Conservation (phyloP, 2,888 invertebrate genomes). For the Lysandra coridon region DNA sequence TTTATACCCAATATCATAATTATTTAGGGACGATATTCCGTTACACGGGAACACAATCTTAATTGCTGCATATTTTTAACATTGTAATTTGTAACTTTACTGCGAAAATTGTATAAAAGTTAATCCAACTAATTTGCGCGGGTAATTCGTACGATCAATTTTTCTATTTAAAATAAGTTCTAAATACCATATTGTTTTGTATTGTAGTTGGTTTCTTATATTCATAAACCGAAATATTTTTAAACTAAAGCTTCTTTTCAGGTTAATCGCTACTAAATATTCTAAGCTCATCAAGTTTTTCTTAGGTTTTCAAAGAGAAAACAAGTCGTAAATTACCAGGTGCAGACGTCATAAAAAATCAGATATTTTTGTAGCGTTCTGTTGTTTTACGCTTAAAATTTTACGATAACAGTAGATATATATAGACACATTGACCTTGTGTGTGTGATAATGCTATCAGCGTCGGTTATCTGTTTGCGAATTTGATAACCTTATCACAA, state of each 20-base stretch:
- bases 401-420: background rate
- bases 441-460: constrained; percentile 12
- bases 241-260: background rate
- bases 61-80: constrained; percentile 10
- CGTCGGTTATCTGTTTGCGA: background rate
- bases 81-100: background rate
- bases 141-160: background rate
- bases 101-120: constrained; percentile 16
- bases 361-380: background rate
- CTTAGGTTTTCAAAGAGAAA: background rate
- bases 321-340: background rate
- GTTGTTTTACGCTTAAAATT: background rate
- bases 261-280: constrained; percentile 1
- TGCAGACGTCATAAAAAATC: background rate
- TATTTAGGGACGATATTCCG: constrained; percentile 22
- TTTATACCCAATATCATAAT: background rate
- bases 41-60: background rate
- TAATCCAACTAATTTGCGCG: background rate
- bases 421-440: constrained; percentile 2
- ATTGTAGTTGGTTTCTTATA: background rate
- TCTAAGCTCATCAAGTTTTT: background rate
- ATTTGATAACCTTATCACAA: constrained; percentile 20
- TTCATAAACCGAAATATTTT: background rate
- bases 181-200: background rate
- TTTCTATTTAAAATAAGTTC: background rate